Evolutionary conservation across 1,140 invertebrate species (phyloP).

Genomic region (Drosophila serrata): DNA sequence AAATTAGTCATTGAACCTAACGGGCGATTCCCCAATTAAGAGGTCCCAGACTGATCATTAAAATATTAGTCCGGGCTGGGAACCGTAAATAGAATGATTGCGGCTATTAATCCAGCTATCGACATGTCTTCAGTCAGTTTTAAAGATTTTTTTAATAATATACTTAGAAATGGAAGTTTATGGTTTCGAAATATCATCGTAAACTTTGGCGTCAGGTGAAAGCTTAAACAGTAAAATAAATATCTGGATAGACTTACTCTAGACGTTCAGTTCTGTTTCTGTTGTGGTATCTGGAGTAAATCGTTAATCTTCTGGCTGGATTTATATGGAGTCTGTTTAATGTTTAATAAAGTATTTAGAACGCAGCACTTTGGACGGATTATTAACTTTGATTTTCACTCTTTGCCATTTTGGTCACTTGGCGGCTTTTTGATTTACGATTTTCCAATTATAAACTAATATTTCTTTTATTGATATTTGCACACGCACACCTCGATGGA

Average conservation of each 20-base stretch:
- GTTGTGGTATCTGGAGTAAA: constrained; percentile 32
- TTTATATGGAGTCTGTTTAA: constrained; percentile 5
- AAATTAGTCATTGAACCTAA: constrained; percentile 39
- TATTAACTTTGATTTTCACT: constrained; percentile 69
- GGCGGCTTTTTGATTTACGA: constrained; percentile 19
- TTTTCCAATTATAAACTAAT: constrained; percentile 15
- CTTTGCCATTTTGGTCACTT: constrained; percentile 59
- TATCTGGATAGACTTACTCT: constrained; percentile 53
- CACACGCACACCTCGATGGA: constrained; percentile 36
- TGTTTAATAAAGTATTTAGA: constrained; percentile 40
- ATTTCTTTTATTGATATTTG: constrained; percentile 18
- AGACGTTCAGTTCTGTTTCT: constrained; percentile 48
- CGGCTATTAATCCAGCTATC: constrained; percentile 11
- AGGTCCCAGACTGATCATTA: constrained; percentile 30
- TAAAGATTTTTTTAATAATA: constrained; percentile 9
- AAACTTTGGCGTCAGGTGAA: constrained; percentile 25
- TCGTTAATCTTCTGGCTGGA: constrained; percentile 11
- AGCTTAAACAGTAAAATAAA: constrained; percentile 19
- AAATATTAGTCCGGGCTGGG: constrained; percentile 26
- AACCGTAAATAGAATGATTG: constrained; percentile 28
- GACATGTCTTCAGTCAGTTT: constrained; percentile 1
- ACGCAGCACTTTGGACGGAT: constrained; percentile 44
- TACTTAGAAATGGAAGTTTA: constrained; percentile 1
- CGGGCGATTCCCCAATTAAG: constrained; percentile 42
- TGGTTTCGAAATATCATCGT: constrained; percentile 15